Evolutionary conservation across 2,113 vertebrate genomes (phyloP), one percentile per base, ranked within the genome.

Genomic region (Apeltes quadracus): DNA sequence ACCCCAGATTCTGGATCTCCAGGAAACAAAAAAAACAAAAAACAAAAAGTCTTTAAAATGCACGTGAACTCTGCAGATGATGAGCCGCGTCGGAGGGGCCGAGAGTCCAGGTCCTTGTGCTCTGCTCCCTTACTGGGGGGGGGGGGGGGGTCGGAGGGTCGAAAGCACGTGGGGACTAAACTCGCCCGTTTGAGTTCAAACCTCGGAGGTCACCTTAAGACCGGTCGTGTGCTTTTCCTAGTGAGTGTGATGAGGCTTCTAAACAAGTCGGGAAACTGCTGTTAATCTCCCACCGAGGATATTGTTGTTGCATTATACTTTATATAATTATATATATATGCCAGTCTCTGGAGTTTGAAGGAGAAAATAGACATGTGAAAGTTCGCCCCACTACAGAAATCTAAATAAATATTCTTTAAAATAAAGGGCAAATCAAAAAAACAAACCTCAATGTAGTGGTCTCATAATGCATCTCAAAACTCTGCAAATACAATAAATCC

Each of bases 371-470:
- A 76, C 72, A 75, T 51, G 38, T 44, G 65, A 82, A 88, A 83
- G 76, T 76, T 25, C 32, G 44, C 70, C 67, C 74, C 75, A 77
- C 75, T 75, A 88, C 80, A 62, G 46, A 39, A 80, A 70, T 69
- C 68, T 4, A 85, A 90, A 91, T 91, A 92, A 91, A 92, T 91
- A 91, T 32, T 0, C 12, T 75, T 78, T 69, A 73, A 81, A 87
- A 84, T 68, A 75, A 80, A 79, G 76, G 78, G 68, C 68, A 84
- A 80, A 5, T 44, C 71, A 58, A 80, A n/a, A 69, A 70, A 78
- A 79, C 4, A 51, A 48, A 48, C 6, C 79, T 75, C 7, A 66
- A 83, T 61, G 81, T 83, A 80, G 87, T 87, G 88, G 75, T 75
- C 50, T 82, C 27, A 29, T 72, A 58, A 61, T 63, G 77, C 53